Evolutionary conservation across 2,113 vertebrate species (phyloP), one percentile per base, ranked within the genome.

Genomic region (Chaetops frenatus): DNA sequence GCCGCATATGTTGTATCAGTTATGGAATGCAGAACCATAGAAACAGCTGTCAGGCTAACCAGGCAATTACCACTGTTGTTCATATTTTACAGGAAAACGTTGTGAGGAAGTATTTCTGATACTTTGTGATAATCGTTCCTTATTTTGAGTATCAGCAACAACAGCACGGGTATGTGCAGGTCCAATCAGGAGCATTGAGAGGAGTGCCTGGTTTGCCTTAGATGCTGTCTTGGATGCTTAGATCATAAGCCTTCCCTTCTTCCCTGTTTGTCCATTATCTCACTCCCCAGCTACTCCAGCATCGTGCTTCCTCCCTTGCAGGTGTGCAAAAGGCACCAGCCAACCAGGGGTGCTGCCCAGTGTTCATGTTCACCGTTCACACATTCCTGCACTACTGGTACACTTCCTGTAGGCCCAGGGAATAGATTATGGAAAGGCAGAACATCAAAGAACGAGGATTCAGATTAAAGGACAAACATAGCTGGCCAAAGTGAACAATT

Each of bases 401-500:
- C 0, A 0, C 36, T 47, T 96, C 85, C 86, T 72, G 79, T 45
- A 62, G 36, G 95, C 88, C 50, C 57, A 23, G 66, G 80, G 81
- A 94, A 84, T 20, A 84, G 90, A 88, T n/a, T n/a, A n/a, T 17
- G 38, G 64, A 85, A 85, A 90, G 81, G 80, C 93, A 97, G 60
- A 92, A 88, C 81, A 66, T 66, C 9, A 7, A 40, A 6, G 4
- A 94, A 80, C 27, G 80, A 94, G 64, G 95, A 95, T 93, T 96
- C 88, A 94, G 88, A 98, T 86, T 95, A 97, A 97, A 97, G 95
- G 95, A 97, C 94, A 97, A 98, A 97, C 86, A 91, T 92, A 97
- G 93, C 81, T 97, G 97, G 96, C 91, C 96, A 92, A 98, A 97
- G 95, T 93, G 98, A 98, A 97, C 97, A 97, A 97, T 98, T 98